Percentiles rank a stretch among this genome's conserved stretches.
phyloP scores from a whole-genome alignment of 2,113 vertebrate genomes.

The Trematocara marginatum region DNA sequence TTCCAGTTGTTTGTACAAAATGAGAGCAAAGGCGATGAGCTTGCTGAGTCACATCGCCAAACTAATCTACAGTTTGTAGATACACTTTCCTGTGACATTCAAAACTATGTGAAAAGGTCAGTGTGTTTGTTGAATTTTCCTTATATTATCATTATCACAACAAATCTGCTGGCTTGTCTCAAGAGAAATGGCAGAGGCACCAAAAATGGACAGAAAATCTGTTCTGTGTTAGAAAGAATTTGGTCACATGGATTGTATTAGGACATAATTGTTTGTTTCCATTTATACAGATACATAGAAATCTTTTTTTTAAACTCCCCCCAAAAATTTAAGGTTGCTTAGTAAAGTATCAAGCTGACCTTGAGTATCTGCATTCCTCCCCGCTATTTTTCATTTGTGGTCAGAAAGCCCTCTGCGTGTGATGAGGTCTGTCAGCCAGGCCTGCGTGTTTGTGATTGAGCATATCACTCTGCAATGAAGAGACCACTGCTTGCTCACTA shows the following conservation, averaged over 20 bases:
- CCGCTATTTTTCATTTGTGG: neutral
- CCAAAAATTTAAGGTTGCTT: neutral
- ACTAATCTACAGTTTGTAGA: neutral
- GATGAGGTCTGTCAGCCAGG: neutral
- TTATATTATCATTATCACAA: neutral
- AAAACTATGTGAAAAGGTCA: neutral
- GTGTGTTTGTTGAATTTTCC: neutral
- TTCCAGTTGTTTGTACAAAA: neutral
- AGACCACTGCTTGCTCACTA: conserved; percentile 1
- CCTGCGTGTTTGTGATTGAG: conserved; percentile 7
- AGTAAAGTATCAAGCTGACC: neutral
- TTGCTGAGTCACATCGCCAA: neutral
- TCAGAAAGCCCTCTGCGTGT: conserved; percentile 8
- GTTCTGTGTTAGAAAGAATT: neutral
- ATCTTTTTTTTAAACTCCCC: neutral
- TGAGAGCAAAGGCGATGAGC: neutral
- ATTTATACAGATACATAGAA: neutral
- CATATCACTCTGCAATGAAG: conserved; percentile 17
- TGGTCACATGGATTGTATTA: neutral
- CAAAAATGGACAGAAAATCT: neutral
- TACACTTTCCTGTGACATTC: neutral
- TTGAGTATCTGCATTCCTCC: neutral
- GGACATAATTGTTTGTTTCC: neutral
- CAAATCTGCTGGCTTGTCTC: neutral
- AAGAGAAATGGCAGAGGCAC: neutral